phyloP scores from a whole-genome alignment of 2,888 invertebrate genomes.

The Drosophila phalerata region DNA sequence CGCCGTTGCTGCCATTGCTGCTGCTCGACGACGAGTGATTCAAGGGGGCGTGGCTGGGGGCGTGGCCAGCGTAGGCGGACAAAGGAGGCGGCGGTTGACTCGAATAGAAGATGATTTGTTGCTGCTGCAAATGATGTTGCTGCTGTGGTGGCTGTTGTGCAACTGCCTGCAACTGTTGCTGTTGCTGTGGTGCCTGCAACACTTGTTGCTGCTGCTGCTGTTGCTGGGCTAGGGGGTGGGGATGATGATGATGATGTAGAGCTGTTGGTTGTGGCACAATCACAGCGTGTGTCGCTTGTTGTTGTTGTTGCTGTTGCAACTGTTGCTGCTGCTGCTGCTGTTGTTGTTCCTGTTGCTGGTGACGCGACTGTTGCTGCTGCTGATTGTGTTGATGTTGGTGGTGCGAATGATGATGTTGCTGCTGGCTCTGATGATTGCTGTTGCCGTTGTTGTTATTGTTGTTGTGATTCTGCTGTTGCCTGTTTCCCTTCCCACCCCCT shows the following conservation, averaged over 20 bases:
- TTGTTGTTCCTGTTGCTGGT: constrained; percentile 61
- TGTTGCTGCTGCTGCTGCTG: constrained; percentile 71
- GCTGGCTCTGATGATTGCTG: constrained; percentile 76
- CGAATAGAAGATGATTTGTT: constrained; percentile 56
- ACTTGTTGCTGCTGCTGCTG: constrained; percentile 56
- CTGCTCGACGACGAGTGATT: constrained; percentile 59
- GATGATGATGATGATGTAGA: constrained; percentile 22
- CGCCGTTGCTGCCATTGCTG: constrained; percentile 66
- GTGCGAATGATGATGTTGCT: constrained; percentile 58
- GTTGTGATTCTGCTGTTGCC: constrained; percentile 77
- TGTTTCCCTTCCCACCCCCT: constrained; percentile 85
- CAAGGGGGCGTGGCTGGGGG: constrained; percentile 37
- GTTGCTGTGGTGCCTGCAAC: constrained; percentile 33
- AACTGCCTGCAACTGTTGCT: constrained; percentile 32
- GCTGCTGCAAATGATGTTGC: constrained; percentile 26
- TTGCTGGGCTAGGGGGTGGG: constrained; percentile 49
- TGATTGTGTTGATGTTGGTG: constrained; percentile 52
- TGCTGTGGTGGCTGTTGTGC: constrained; percentile 54
- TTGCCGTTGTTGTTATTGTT: constrained; percentile 80
- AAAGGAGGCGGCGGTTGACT: constrained; percentile 41
- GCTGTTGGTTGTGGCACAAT: constrained; percentile 46
- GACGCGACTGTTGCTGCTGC: constrained; percentile 33
- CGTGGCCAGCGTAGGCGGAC: constrained; percentile 40
- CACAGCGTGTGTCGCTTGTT: constrained; percentile 60
- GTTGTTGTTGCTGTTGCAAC: constrained; percentile 55